These are phyloP conservation scores for Tympanoctomys barrerae DNA, from an alignment of 2,797 vertebrate species.

Conservation along the genomic window DNA sequence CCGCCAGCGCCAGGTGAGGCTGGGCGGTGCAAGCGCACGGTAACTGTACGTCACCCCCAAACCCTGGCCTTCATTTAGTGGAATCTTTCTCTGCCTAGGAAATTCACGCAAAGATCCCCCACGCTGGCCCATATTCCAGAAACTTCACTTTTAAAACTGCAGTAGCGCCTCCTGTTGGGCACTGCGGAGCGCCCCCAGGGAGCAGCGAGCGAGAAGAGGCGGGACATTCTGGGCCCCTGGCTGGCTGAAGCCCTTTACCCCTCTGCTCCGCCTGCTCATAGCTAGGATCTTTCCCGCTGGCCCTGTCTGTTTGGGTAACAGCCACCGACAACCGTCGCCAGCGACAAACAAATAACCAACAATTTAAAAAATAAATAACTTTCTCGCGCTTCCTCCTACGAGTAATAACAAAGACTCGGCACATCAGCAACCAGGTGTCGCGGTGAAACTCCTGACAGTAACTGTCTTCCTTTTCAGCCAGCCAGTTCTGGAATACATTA, in stretches of 20 bases:
- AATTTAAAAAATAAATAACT: constrained; percentile 88
- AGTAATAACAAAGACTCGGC: constrained; percentile 93
- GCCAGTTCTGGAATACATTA: constrained; percentile 99
- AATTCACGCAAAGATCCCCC: not conserved
- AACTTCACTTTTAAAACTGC: constrained; percentile 14
- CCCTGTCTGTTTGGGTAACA: constrained; percentile 88
- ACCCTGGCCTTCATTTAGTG: not conserved
- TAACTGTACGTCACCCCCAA: rapidly evolving
- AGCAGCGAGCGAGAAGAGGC: rapidly evolving
- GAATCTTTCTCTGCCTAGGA: not conserved
- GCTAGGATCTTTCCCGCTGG: not conserved
- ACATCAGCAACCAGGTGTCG: constrained; percentile 96
- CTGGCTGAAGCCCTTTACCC: not conserved
- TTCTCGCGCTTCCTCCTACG: constrained; percentile 87
- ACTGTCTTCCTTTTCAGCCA: constrained; percentile 95
- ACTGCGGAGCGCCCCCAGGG: not conserved
- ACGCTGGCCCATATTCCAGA: not conserved
- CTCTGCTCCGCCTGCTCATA: rapidly evolving
- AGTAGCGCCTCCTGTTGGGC: not conserved
- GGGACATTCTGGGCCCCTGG: not conserved
- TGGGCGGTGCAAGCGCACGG: rapidly evolving
- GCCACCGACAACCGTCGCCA: constrained; percentile 40
- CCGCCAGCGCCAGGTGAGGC: not conserved
- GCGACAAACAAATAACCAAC: constrained; percentile 86
- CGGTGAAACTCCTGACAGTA: constrained; percentile 96